Conservation (phyloP, 2,797 vertebrate genomes). For the Cryptoprocta ferox region DNA sequence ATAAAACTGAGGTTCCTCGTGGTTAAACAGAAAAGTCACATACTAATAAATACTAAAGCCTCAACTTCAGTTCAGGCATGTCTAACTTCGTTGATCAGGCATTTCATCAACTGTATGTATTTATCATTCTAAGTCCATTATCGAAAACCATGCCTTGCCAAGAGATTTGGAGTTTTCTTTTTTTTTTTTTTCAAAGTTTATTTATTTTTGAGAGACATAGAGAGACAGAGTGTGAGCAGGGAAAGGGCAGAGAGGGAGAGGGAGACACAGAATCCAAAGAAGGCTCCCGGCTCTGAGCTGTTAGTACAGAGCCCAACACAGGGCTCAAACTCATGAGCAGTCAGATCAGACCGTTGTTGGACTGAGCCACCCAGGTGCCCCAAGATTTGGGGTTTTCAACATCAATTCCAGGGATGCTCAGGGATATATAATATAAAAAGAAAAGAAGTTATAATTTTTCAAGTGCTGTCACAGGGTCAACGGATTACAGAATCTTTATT, state of each 20-base stretch:
- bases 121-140: background rate
- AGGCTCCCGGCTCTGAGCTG: no score
- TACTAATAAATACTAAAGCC: background rate
- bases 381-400: background rate
- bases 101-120: background rate
- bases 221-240: no score
- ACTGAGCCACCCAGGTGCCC: background rate
- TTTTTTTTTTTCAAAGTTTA: no score
- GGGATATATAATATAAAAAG: background rate
- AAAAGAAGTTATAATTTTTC: conserved; percentile 38
- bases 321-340: no score
- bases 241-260: no score
- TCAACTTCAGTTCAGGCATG: background rate
- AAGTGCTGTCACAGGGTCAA: conserved; percentile 13
- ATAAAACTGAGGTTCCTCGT: background rate
- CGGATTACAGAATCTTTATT: background rate
- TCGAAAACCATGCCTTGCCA: background rate
- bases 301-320: no score
- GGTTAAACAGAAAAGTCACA: background rate
- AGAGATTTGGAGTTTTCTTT: background rate
- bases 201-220: no score
- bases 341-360: no score
- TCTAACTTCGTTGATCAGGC: background rate
- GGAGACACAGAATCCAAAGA: no score
- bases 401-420: conserved; percentile 3